phyloP scores from a whole-genome alignment of 2,113 vertebrate species.

The Corapipo altera region DNA sequence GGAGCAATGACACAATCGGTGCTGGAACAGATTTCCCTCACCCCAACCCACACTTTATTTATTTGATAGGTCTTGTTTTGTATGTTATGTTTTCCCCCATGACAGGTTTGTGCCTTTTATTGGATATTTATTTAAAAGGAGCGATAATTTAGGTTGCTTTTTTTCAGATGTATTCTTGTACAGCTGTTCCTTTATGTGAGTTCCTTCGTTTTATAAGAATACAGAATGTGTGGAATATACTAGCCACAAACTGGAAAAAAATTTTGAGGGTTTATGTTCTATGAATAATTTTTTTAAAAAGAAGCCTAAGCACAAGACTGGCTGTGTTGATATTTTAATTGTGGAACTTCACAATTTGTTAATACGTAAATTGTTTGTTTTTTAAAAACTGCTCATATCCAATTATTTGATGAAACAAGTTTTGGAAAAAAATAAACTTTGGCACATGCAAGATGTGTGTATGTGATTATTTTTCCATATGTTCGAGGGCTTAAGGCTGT shows the following conservation, averaged over 20 bases:
- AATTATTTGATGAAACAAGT: slow-evolving; percentile 52
- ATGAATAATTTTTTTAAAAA: slow-evolving; percentile 2
- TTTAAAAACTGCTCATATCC: slow-evolving; percentile 37
- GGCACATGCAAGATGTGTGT: neutral
- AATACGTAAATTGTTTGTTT: slow-evolving; percentile 24
- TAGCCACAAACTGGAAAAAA: slow-evolving; percentile 15
- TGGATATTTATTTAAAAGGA: slow-evolving; percentile 66
- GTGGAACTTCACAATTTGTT: slow-evolving; percentile 35
- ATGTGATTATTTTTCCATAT: rapidly evolving
- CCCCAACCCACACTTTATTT: slow-evolving; percentile 35
- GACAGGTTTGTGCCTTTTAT: slow-evolving; percentile 65
- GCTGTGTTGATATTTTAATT: slow-evolving; percentile 31
- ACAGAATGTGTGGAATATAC: neutral
- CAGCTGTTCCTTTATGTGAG: slow-evolving; percentile 21
- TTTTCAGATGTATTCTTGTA: slow-evolving; percentile 29
- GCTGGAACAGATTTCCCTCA: slow-evolving; percentile 48
- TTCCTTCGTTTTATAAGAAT: slow-evolving; percentile 32
- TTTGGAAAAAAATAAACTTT: slow-evolving; percentile 70
- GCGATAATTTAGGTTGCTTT: slow-evolving; percentile 6
- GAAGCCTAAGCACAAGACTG: slow-evolving; percentile 47
- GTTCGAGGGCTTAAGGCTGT: rapidly evolving
- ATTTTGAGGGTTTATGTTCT: neutral
- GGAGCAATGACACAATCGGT: slow-evolving; percentile 24
- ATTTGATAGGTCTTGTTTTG: slow-evolving; percentile 46
- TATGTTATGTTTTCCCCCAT: slow-evolving; percentile 14